These are phyloP conservation scores for Crossoptilon crossoptilon DNA, from an alignment of 2,797 vertebrate species.

Conservation along the genomic window DNA sequence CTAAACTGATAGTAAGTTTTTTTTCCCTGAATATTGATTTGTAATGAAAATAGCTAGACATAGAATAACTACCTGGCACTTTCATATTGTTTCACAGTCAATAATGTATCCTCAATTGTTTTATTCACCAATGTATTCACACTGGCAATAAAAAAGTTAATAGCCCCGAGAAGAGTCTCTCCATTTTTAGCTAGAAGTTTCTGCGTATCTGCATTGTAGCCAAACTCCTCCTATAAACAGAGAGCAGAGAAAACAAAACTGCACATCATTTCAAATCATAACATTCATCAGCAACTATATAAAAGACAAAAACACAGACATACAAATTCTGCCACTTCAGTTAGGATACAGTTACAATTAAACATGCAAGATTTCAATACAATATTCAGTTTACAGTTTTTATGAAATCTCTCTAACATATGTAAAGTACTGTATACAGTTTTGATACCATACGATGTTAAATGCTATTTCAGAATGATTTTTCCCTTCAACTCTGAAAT, in stretches of 20 bases:
- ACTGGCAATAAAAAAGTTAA: slow-evolving; percentile 96
- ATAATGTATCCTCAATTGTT: slow-evolving; percentile 97
- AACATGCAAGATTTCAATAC: neutral
- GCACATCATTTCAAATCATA: slow-evolving; percentile 27
- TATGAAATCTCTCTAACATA: neutral
- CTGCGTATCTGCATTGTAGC: slow-evolving; percentile 98
- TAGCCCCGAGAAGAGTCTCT: slow-evolving; percentile 94
- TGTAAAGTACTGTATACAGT: neutral
- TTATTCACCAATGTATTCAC: slow-evolving; percentile 97
- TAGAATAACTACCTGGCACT: slow-evolving; percentile 87
- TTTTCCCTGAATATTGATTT: neutral
- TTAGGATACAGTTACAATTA: neutral
- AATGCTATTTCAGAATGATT: neutral
- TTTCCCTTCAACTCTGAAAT: neutral
- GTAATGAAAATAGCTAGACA: slow-evolving; percentile 13
- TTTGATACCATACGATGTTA: neutral
- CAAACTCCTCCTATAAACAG: slow-evolving; percentile 95
- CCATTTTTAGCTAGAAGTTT: slow-evolving; percentile 98
- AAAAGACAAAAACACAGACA: slow-evolving; percentile 1
- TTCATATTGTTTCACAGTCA: slow-evolving; percentile 98
- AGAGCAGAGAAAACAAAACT: slow-evolving; percentile 61
- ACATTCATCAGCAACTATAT: slow-evolving; percentile 28
- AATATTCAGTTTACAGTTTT: neutral
- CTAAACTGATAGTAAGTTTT: neutral
- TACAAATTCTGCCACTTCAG: neutral